These are phyloP conservation scores for Drosophila lacertosa DNA, from an alignment of 1,140 invertebrate genomes.

Conservation along the genomic window DNA sequence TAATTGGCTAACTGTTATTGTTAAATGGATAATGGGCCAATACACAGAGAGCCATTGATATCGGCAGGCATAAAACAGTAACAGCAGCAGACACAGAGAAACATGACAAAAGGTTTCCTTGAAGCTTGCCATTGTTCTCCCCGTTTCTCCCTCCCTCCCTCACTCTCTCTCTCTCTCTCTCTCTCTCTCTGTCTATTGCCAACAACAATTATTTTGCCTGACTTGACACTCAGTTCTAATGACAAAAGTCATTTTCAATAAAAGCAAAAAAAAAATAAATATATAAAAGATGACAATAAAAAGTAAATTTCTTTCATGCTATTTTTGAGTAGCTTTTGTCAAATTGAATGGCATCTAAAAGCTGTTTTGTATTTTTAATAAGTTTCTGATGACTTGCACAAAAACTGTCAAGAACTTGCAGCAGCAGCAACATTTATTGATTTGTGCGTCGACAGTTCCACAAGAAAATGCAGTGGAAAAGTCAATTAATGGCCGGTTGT, in stretches of 20 bases:
- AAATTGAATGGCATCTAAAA: constrained; percentile 7
- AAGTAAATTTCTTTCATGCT: neutral
- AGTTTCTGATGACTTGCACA: constrained; percentile 23
- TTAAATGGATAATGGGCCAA: constrained; percentile 61
- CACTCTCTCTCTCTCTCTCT: neutral
- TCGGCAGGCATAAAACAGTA: too few species aligned
- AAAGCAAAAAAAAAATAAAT: neutral
- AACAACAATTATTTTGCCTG: constrained; percentile 32
- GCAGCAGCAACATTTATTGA: constrained; percentile 19
- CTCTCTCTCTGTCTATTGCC: neutral
- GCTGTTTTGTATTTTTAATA: constrained; percentile 27
- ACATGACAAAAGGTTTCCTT: constrained; percentile 35
- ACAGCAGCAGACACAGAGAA: constrained; percentile 31
- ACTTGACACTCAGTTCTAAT: constrained; percentile 33
- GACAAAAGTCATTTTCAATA: constrained; percentile 37
- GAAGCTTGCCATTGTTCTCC: too few species aligned
- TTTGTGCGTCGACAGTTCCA: constrained; percentile 3
- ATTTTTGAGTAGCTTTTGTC: constrained; percentile 1
- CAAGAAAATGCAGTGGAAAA: constrained; percentile 14
- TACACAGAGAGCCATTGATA: constrained; percentile 19
- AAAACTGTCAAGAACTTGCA: constrained; percentile 13
- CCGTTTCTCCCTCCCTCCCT: neutral
- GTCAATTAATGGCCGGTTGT: constrained; percentile 37
- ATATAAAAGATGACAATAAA: neutral
- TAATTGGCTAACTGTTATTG: constrained; percentile 79